Percentiles rank a stretch among this genome's conserved stretches.
Conservation (phyloP, 2,888 invertebrate species). For the Eurois occulta region DNA sequence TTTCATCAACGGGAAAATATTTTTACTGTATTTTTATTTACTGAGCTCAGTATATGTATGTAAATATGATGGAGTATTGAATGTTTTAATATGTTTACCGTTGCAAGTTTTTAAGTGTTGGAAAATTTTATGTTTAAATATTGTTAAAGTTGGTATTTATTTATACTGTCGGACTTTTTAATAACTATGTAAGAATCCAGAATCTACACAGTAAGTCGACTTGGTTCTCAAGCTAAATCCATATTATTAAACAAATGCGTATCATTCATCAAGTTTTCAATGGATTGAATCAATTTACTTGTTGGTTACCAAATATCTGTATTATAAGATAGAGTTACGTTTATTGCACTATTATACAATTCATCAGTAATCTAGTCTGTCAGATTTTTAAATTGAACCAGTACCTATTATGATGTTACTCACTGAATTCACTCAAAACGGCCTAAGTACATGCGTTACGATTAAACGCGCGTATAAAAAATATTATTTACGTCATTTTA, state of each 20-base stretch:
- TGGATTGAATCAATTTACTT: conserved; percentile 10
- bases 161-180: neutral
- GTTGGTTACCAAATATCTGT: conserved; percentile 23
- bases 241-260: conserved; percentile 33
- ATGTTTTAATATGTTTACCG: neutral
- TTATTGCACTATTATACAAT: conserved; percentile 26
- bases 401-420: conserved; percentile 6
- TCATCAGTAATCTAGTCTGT: conserved; percentile 4
- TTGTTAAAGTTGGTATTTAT: neutral
- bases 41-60: no score
- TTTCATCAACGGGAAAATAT: conserved; percentile 26
- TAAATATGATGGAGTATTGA: neutral
- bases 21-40: conserved; percentile 39
- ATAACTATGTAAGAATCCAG: conserved; percentile 6
- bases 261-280: conserved; percentile 31
- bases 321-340: neutral
- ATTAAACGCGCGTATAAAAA: no score
- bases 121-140: neutral
- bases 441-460: neutral
- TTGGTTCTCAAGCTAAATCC: conserved; percentile 21
- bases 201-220: neutral
- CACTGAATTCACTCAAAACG: neutral
- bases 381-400: conserved; percentile 21
- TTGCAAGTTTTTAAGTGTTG: neutral
- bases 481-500: no score